A percentile compares a stretch with the other conserved stretches of the same genome.
Evolutionary conservation across 2,888 invertebrate species (phyloP).

Genomic region (Microctonus aethiopoides): DNA sequence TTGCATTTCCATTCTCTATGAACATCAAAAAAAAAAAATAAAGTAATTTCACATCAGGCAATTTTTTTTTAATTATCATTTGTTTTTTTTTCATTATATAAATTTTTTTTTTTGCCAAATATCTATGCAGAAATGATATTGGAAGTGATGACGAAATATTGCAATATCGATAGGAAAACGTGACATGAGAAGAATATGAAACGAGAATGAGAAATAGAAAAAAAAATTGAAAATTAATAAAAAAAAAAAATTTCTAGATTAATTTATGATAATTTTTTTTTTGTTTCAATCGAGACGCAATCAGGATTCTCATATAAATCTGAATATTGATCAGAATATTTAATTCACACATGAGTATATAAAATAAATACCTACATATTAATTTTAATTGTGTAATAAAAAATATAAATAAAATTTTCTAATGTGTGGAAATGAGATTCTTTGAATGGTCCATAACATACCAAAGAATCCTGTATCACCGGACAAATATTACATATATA

Average conservation of each 20-base stretch:
- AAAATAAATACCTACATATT: neutral
- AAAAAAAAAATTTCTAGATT: neutral
- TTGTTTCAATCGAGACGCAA: neutral
- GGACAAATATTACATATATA: neutral
- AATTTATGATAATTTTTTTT: neutral
- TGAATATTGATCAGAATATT: neutral
- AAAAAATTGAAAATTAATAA: neutral
- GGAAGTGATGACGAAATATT: neutral
- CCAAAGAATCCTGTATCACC: neutral
- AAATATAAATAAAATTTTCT: neutral
- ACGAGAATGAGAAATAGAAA: neutral
- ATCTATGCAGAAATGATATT: neutral
- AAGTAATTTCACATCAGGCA: neutral
- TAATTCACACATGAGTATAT: neutral
- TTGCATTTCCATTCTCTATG: neutral
- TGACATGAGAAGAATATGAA: neutral
- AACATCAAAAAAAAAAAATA: neutral
- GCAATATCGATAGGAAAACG: neutral
- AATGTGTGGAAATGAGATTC: neutral
- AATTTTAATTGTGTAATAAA: neutral
- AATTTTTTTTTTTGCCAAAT: neutral
- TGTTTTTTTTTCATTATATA: neutral
- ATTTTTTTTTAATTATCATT: neutral
- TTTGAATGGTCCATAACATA: neutral
- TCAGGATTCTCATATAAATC: neutral